Conservation (phyloP, 2,888 invertebrate genomes). For the Marasmarcha lunaedactyla region DNA sequence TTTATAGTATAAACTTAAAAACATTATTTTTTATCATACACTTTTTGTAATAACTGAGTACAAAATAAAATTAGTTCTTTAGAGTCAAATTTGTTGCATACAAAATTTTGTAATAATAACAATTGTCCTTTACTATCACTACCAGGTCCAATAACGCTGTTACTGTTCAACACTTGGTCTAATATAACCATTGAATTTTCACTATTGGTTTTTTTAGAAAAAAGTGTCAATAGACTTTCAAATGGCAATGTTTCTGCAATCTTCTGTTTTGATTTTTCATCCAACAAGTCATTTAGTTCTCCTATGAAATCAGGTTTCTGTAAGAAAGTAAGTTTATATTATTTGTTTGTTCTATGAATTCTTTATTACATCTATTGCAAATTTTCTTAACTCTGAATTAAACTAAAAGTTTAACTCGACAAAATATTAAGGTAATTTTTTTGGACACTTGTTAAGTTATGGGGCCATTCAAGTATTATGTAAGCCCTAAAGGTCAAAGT, state of each 20-base stretch:
- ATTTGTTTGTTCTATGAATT: no score
- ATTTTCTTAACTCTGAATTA: no score
- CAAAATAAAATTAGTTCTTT: slow-evolving; percentile 39
- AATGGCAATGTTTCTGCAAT: slow-evolving; percentile 30
- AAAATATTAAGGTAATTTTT: no score
- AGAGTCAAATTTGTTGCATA: slow-evolving; percentile 30
- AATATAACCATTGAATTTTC: slow-evolving; percentile 22
- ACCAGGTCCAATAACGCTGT: not conserved
- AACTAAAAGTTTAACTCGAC: no score
- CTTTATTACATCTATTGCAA: no score
- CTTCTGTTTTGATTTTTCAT: slow-evolving; percentile 23
- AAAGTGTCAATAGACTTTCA: slow-evolving; percentile 20
- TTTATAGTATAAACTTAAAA: not conserved
- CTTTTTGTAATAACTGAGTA: slow-evolving; percentile 33
- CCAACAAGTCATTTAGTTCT: slow-evolving; percentile 26
- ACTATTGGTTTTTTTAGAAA: slow-evolving; percentile 25
- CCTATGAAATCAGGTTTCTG: slow-evolving; percentile 43
- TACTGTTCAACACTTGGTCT: slow-evolving; percentile 20
- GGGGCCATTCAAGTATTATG: no score
- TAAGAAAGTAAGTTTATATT: slow-evolving; percentile 20
- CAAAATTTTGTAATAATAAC: slow-evolving; percentile 28
- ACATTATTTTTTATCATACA: slow-evolving; percentile 34
- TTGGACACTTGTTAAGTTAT: no score
- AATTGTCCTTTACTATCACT: slow-evolving; percentile 20
- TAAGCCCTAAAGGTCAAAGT: no score